phyloP scores from a whole-genome alignment of 1,140 invertebrate species.

The Heliconius nattereri region DNA sequence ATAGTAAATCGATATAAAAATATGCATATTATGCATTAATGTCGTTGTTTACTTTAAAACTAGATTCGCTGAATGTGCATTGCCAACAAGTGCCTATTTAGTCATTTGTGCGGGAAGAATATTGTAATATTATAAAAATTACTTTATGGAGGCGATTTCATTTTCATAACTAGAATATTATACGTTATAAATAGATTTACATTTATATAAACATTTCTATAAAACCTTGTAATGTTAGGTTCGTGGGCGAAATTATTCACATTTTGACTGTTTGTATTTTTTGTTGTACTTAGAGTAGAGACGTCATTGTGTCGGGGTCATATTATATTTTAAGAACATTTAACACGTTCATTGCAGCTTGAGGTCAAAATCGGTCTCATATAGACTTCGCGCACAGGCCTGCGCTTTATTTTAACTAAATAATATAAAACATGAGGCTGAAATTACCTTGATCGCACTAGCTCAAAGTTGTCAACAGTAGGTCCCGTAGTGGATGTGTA shows the following conservation, averaged over 20 bases:
- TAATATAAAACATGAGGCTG: no score
- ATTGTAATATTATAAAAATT: neutral
- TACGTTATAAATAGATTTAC: neutral
- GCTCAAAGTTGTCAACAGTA: no score
- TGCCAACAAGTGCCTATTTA: conserved; percentile 4
- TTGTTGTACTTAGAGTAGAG: neutral
- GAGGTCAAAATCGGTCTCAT: no score
- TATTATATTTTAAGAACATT: neutral
- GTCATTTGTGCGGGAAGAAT: neutral
- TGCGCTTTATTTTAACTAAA: no score
- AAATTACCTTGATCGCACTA: no score
- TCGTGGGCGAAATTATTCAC: neutral
- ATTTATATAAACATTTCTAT: neutral
- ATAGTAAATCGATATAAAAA: neutral
- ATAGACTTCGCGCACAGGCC: no score
- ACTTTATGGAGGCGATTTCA: neutral
- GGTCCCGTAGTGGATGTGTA: no score
- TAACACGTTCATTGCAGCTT: no score
- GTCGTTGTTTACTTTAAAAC: conserved; percentile 9
- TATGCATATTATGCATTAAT: neutral
- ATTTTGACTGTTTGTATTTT: neutral
- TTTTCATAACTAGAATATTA: conserved; percentile 4
- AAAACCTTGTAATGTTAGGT: neutral
- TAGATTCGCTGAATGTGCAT: neutral
- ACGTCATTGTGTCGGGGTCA: neutral